phyloP scores from a whole-genome alignment of 1,140 invertebrate genomes.

The Cyclargus thomasi region DNA sequence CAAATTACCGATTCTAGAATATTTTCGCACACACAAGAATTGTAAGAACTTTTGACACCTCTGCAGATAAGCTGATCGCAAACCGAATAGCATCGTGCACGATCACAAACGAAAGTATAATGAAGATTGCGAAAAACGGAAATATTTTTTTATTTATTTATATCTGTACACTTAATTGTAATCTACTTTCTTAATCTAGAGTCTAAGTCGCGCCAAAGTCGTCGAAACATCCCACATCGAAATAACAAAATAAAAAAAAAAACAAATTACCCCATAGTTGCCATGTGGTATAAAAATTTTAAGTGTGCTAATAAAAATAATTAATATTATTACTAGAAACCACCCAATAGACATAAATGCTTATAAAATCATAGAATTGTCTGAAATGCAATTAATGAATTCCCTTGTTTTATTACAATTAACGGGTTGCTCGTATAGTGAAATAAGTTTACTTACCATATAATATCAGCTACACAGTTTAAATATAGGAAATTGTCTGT shows the following conservation, averaged over 20 bases:
- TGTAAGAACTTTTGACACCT: too few species aligned
- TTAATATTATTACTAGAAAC: too few species aligned
- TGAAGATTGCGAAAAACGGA: background rate
- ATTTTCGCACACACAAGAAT: too few species aligned
- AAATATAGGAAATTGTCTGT: background rate
- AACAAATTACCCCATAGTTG: background rate
- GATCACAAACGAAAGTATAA: background rate
- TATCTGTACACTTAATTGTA: conserved; percentile 7
- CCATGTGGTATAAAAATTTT: background rate
- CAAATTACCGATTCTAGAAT: too few species aligned
- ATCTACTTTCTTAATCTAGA: conserved; percentile 5
- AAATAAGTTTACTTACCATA: background rate
- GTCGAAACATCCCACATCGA: conserved; percentile 21
- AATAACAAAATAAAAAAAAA: background rate
- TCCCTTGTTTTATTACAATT: background rate
- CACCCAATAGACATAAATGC: too few species aligned
- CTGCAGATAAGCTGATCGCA: too few species aligned
- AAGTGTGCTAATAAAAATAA: too few species aligned
- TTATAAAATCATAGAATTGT: too few species aligned
- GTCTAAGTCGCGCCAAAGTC: conserved; percentile 29
- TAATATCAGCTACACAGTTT: background rate
- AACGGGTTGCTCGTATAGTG: background rate
- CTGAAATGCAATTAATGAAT: too few species aligned
- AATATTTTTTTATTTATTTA: conserved; percentile 8
- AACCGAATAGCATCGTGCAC: too few species aligned